phyloP scores from a whole-genome alignment of 1,140 invertebrate genomes.

The Drosophila funebris region DNA sequence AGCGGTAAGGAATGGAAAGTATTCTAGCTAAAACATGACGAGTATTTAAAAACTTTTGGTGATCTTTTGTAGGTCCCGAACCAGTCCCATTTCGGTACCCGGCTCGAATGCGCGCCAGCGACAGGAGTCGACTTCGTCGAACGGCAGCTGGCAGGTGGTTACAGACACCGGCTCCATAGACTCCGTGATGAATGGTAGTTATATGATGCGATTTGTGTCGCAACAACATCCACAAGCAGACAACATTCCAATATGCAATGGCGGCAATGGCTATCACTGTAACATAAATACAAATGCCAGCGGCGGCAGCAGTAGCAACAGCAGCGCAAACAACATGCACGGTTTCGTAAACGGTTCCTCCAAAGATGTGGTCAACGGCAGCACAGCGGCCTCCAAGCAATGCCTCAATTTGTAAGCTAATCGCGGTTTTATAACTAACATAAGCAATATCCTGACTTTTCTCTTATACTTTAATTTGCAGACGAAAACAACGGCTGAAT shows the following conservation, averaged over 20 bases:
- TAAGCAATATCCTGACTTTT: neutral
- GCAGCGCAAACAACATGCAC: constrained; percentile 84
- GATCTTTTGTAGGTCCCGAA: constrained; percentile 80
- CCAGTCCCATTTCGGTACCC: constrained; percentile 87
- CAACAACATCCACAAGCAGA: constrained; percentile 62
- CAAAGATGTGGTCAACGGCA: constrained; percentile 48
- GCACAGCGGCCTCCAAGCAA: constrained; percentile 53
- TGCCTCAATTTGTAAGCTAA: constrained; percentile 66
- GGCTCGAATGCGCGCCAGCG: constrained; percentile 84
- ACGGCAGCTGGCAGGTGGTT: constrained; percentile 88
- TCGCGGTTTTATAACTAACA: no score
- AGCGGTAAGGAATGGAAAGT: constrained; percentile 47
- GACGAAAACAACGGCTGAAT: constrained; percentile 86
- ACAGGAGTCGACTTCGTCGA: constrained; percentile 85
- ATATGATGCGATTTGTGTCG: constrained; percentile 84
- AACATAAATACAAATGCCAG: constrained; percentile 83
- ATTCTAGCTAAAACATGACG: neutral
- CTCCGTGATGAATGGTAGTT: constrained; percentile 84
- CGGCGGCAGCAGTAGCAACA: constrained; percentile 84
- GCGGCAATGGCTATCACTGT: constrained; percentile 84
- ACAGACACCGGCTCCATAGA: constrained; percentile 88
- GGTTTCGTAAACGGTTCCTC: constrained; percentile 83
- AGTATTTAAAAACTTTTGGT: neutral
- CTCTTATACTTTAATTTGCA: constrained; percentile 41
- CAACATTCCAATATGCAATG: constrained; percentile 82